These are phyloP conservation scores for Choloepus didactylus DNA, from an alignment of 2,797 vertebrate genomes.

Conservation along the genomic window DNA sequence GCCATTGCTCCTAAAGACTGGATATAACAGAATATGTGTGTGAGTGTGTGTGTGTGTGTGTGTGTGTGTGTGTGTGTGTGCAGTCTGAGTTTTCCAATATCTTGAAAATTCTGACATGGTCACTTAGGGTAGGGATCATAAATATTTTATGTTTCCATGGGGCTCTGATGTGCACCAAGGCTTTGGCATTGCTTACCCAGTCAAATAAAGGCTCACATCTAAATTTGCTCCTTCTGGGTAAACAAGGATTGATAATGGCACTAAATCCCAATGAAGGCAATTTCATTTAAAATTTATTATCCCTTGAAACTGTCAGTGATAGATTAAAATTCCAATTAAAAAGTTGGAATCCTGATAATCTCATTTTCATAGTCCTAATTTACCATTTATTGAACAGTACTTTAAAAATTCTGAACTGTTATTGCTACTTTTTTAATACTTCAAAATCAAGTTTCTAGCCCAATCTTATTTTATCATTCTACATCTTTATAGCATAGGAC, in stretches of 20 bases:
- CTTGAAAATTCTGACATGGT: not conserved
- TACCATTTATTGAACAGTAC: not conserved
- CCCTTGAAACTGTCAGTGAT: not conserved
- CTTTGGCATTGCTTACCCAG: not conserved
- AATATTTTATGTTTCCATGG: not conserved
- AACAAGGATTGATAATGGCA: not conserved
- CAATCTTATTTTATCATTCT: not conserved
- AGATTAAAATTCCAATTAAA: not conserved
- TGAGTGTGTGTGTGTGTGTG: no score
- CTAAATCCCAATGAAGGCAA: not conserved
- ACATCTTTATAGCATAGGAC: not conserved
- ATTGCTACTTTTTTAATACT: not conserved
- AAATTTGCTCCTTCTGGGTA: not conserved
- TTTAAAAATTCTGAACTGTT: not conserved
- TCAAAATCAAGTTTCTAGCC: not conserved
- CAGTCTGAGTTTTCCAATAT: not conserved
- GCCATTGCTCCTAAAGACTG: not conserved
- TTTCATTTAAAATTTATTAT: not conserved
- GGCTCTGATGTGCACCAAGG: not conserved
- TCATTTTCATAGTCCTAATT: not conserved
- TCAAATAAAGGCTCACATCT: not conserved
- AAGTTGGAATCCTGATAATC: not conserved
- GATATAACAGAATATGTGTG: not conserved
- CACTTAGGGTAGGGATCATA: not conserved
- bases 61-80: no score